A percentile compares a stretch with the other conserved stretches of the same genome.
These are phyloP conservation scores for Lophotis ruficrista DNA, from an alignment of 2,113 vertebrate genomes.

Conservation along the genomic window DNA sequence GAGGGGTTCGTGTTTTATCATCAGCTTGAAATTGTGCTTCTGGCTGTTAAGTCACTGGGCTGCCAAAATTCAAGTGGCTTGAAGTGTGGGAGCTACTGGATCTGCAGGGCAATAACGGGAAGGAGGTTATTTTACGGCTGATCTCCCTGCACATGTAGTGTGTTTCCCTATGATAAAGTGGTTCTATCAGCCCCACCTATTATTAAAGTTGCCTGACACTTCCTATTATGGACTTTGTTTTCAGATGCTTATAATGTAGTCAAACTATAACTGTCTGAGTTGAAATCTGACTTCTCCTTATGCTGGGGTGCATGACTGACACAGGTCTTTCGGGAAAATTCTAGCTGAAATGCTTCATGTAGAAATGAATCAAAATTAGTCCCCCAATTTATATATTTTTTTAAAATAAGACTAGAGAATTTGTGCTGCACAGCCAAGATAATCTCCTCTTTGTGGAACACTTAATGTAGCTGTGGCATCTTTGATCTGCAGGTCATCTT, in stretches of 20 bases:
- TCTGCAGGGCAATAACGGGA: slow-evolving; percentile 24
- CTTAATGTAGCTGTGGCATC: neutral
- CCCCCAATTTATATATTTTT: neutral
- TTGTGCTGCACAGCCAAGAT: neutral
- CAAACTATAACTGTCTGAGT: neutral
- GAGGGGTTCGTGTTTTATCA: slow-evolving; percentile 53
- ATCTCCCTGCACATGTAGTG: slow-evolving; percentile 13
- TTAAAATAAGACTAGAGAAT: neutral
- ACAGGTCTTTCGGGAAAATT: neutral
- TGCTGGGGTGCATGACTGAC: neutral
- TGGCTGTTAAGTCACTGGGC: slow-evolving; percentile 38
- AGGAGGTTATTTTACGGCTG: slow-evolving; percentile 34
- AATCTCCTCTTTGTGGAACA: neutral
- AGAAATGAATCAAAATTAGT: neutral
- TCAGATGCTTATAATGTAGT: neutral
- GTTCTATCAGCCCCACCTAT: slow-evolving; percentile 50
- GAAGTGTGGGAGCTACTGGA: slow-evolving; percentile 34
- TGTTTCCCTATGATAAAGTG: slow-evolving; percentile 39
- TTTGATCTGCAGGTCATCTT: neutral
- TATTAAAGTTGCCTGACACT: slow-evolving; percentile 25
- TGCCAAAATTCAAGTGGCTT: slow-evolving; percentile 63
- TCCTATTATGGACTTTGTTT: slow-evolving; percentile 38
- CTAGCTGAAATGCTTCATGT: neutral
- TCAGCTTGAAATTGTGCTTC: slow-evolving; percentile 15
- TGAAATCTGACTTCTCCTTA: slow-evolving; percentile 42